Evolutionary conservation across 2,113 vertebrate genomes (phyloP), one percentile per base, ranked within the genome.

Genomic region (Entelurus aequoreus): DNA sequence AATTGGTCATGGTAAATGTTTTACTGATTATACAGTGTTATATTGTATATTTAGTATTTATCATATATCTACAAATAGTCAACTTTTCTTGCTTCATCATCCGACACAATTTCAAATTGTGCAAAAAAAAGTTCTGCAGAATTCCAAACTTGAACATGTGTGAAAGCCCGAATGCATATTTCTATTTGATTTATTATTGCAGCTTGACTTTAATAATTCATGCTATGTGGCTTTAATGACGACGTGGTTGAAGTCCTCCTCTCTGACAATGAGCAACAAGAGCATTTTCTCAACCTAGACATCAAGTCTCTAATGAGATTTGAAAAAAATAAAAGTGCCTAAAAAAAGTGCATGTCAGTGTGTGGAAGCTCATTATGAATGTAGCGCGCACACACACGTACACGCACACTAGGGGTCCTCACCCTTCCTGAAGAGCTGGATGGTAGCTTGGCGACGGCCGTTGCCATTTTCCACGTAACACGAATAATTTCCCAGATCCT

Each of bases 401-500:
- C 42, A 46, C 42, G 6, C 42, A 46, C 42, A 46, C 42, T 53
- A 38, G 38, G 57, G 52, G 47, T 49, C 76, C 79, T 94, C 91
- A 98, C 97, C 95, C 64, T 92, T 89, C 85, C 94, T 95, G 84
- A 93, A 93, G 61, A 98, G 92, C 77, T 98, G 93, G 80, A 98
- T 86, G 53, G 91, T 98, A 75, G 94, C 95, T 11, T 97, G 94
- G 12, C 93, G 90, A 59, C 95, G 93, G 48, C 97, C 96, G 5
- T 95, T 94, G 63, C 95, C 93, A 63, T 99, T 99, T 87, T 98
- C 97, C 1, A 97, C 96, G 2, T 96, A 97, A 79, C 97, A 99
- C 0, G 97, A 97, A 72, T 98, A 99, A 89, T 99, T 99, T 54
- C 96, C 97, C 70, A 98, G 88, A 84, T 99, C 96, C 68, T 88